Evolutionary conservation across 2,888 invertebrate genomes (phyloP).

Genomic region (Ischnura elegans): DNA sequence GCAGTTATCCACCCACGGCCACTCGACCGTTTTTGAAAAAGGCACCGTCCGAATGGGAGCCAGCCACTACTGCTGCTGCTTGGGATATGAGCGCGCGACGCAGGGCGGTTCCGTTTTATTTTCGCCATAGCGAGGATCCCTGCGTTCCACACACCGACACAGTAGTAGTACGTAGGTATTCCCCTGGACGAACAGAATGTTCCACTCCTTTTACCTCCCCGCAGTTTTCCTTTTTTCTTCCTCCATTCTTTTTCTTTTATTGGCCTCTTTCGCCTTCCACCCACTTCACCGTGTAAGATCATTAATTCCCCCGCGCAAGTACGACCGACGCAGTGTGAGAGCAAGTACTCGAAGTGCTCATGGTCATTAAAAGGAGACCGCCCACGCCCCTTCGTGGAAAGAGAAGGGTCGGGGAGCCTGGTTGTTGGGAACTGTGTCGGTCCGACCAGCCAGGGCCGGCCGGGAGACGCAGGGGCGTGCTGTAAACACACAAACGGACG

Average conservation of each 20-base stretch:
- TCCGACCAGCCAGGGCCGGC: neutral
- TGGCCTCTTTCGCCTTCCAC: neutral
- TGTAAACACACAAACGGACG: neutral
- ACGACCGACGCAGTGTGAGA: slow-evolving; percentile 54
- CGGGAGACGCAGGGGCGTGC: neutral
- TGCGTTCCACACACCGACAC: neutral
- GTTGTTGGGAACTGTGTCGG: neutral
- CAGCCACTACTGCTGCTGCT: too few relatives aligned
- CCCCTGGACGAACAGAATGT: neutral
- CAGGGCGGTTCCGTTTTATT: neutral
- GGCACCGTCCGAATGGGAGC: slow-evolving; percentile 4
- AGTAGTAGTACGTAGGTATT: too few relatives aligned
- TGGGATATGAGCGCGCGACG: too few relatives aligned
- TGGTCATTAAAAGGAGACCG: slow-evolving; percentile 51
- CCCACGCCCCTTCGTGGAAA: neutral
- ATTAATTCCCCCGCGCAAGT: slow-evolving; percentile 54
- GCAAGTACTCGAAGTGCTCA: slow-evolving; percentile 6
- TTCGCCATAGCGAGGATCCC: neutral
- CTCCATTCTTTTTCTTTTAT: neutral
- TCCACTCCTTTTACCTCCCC: neutral
- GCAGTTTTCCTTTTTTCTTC: slow-evolving; percentile 25
- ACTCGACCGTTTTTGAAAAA: neutral
- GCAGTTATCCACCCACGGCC: neutral
- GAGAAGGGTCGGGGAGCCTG: neutral
- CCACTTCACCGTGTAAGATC: slow-evolving; percentile 19